Conservation (phyloP, 2,797 vertebrate genomes). For the Mormyrops boulengeri region DNA sequence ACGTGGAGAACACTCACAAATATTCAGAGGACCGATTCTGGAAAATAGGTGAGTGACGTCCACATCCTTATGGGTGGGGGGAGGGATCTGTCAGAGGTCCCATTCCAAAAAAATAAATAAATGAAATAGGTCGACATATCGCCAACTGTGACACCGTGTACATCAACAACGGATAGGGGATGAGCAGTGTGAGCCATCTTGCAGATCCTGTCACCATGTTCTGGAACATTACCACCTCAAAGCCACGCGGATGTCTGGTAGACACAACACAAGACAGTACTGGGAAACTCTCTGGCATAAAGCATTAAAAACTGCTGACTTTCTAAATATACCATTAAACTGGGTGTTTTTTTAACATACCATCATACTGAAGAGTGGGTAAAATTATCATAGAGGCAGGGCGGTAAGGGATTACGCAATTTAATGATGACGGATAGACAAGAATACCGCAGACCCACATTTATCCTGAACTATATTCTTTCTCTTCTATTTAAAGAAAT, state of each 20-base stretch:
- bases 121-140: neutral
- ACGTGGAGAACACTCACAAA: neutral
- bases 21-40: neutral
- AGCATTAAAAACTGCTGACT: conserved; percentile 10
- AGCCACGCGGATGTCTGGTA: conserved; percentile 2
- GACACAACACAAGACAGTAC: neutral
- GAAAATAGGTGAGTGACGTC: neutral
- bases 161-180: conserved; percentile 1
- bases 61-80: neutral
- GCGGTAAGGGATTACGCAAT: neutral
- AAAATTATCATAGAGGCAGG: neutral
- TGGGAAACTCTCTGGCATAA: neutral
- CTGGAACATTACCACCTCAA: conserved; percentile 16
- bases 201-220: neutral
- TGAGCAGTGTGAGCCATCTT: neutral
- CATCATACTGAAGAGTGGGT: neutral
- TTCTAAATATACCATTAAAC: conserved; percentile 19
- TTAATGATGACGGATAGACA: neutral
- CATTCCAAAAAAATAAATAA: neutral
- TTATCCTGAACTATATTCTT: neutral
- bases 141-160: neutral
- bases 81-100: neutral
- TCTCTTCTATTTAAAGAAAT: neutral
- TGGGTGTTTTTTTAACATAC: neutral
- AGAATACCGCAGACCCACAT: neutral